Percentiles rank a stretch among this genome's conserved stretches.
Evolutionary conservation across 1,140 invertebrate species (phyloP).

Genomic region (Drosophila sp.): DNA sequence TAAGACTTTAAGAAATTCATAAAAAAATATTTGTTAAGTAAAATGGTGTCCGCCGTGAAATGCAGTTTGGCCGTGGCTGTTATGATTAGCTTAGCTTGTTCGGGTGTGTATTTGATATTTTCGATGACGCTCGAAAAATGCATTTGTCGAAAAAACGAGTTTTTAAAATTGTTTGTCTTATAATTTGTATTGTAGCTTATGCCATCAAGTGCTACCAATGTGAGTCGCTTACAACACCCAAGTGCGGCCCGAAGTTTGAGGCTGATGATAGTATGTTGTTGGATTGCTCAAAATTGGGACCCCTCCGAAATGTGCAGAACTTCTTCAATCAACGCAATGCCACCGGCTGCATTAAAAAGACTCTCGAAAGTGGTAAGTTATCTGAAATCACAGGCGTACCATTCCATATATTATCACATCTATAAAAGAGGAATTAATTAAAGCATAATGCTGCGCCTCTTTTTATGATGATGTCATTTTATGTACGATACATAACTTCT

Average conservation of each 20-base stretch:
- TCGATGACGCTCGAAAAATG: neutral
- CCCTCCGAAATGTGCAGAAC: constrained; percentile 66
- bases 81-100: constrained; percentile 69
- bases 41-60: constrained; percentile 75
- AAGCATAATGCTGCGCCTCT: constrained; percentile 13
- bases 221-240: constrained; percentile 70
- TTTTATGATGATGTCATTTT: constrained; percentile 71
- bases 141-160: neutral
- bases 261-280: constrained; percentile 61
- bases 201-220: constrained; percentile 78
- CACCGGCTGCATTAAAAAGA: constrained; percentile 81
- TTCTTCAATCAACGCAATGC: constrained; percentile 69
- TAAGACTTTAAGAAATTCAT: neutral
- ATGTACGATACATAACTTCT: constrained; percentile 8
- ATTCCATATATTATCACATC: neutral
- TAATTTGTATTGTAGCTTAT: constrained; percentile 50
- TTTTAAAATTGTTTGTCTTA: neutral
- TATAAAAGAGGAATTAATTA: constrained; percentile 40
- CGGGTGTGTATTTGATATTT: constrained; percentile 68
- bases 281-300: constrained; percentile 65
- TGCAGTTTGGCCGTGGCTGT: constrained; percentile 76
- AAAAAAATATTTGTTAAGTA: constrained; percentile 35
- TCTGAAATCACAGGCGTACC: neutral
- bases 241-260: constrained; percentile 78
- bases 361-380: constrained; percentile 74